Evolutionary conservation across 2,797 vertebrate genomes (phyloP).

Genomic region (Arnoldichthys spilopterus): DNA sequence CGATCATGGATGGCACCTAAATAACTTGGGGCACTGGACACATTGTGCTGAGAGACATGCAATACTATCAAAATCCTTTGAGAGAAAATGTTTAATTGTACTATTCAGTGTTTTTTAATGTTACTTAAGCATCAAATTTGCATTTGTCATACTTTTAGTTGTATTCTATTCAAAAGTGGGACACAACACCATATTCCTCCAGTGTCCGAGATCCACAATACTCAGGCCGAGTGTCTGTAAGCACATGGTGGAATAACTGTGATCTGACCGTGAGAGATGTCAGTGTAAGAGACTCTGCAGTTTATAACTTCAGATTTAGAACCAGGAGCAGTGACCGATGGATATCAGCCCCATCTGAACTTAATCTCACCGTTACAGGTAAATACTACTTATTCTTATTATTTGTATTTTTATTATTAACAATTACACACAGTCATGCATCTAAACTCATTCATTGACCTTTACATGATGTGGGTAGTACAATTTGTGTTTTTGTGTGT

Average conservation of each 20-base stretch:
- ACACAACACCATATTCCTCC: too few species aligned
- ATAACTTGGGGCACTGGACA: too few species aligned
- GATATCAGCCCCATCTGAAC: not conserved
- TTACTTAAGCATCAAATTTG: too few species aligned
- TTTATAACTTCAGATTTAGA: constrained; percentile 47
- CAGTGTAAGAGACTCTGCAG: constrained; percentile 42
- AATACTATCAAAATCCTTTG: too few species aligned
- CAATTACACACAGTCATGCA: not conserved
- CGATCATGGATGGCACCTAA: too few species aligned
- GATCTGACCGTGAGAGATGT: constrained; percentile 17
- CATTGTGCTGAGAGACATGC: too few species aligned
- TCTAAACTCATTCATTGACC: not conserved
- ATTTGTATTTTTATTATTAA: too few species aligned
- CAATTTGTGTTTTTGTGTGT: not conserved
- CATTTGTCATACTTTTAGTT: too few species aligned
- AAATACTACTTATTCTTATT: not conserved
- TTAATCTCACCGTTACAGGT: constrained; percentile 30
- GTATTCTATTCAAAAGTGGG: too few species aligned
- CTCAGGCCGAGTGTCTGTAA: constrained; percentile 1
- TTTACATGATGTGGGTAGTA: not conserved
- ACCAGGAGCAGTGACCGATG: not conserved
- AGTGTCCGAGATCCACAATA: too few species aligned
- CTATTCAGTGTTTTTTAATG: too few species aligned
- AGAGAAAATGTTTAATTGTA: too few species aligned
- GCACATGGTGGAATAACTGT: accelerated